Conservation (phyloP, 2,797 vertebrate species). For the Tamandua tetradactyla region DNA sequence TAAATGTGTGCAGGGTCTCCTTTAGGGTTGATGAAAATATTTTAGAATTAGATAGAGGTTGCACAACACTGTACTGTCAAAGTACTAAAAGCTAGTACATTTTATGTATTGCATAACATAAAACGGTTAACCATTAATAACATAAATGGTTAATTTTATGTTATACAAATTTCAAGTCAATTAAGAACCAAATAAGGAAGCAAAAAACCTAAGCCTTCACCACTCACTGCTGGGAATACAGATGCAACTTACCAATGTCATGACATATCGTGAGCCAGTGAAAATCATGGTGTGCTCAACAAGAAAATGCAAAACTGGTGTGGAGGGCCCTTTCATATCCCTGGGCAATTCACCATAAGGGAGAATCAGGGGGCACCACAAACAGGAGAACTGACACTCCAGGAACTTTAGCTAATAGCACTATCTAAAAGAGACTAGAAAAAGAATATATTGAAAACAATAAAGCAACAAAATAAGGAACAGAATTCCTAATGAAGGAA, state of each 20-base stretch:
- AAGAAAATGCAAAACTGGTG: not conserved
- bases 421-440: not conserved
- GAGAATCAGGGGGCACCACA: not conserved
- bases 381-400: not conserved
- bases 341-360: too few relatives aligned
- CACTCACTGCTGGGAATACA: not conserved
- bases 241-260: not conserved
- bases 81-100: not conserved
- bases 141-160: not conserved
- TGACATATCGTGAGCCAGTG: not conserved
- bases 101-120: too few relatives aligned
- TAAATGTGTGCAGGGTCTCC: not conserved
- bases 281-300: not conserved
- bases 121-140: too few relatives aligned
- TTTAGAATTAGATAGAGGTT: too few relatives aligned
- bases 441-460: constrained; percentile 54
- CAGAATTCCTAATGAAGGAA: constrained; percentile 22
- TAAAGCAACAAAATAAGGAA: constrained; percentile 48
- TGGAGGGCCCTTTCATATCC: not conserved
- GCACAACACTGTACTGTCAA: not conserved
- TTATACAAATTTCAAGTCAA: not conserved
- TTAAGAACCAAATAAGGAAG: not conserved
- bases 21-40: not conserved
- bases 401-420: not conserved
- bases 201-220: not conserved